Evolutionary conservation across 1,140 invertebrate species (phyloP).

Genomic region (Hycleus cichorii): DNA sequence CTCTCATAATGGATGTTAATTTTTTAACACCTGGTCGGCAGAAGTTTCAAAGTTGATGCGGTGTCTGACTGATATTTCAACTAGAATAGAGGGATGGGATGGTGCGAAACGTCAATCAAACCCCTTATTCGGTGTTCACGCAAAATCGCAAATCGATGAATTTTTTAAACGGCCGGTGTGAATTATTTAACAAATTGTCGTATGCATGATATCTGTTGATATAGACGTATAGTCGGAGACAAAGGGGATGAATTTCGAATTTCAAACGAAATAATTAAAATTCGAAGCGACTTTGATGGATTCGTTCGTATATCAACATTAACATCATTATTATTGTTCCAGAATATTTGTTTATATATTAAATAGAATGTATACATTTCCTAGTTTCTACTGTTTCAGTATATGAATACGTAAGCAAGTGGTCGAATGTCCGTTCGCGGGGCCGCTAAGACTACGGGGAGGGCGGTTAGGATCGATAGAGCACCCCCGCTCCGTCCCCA

Average conservation of each 20-base stretch:
- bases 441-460: constrained; percentile 19
- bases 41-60: constrained; percentile 21
- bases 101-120: constrained; percentile 17
- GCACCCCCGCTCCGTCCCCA: constrained; percentile 23
- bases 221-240: neutral
- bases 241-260: neutral
- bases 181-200: constrained; percentile 17
- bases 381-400: constrained; percentile 6
- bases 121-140: neutral
- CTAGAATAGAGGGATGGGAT: constrained; percentile 6
- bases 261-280: constrained; percentile 1
- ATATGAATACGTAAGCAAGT: constrained; percentile 35
- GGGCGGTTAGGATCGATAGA: constrained; percentile 34
- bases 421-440: constrained; percentile 26
- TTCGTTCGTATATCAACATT: too few species aligned
- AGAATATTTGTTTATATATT: too few species aligned
- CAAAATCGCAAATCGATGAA: constrained; percentile 18
- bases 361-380: neutral
- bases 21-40: constrained; percentile 24
- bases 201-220: constrained; percentile 10
- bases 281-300: too few species aligned
- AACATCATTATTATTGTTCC: too few species aligned
- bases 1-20: constrained; percentile 28
- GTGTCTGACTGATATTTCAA: constrained; percentile 13
- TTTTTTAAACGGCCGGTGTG: constrained; percentile 8